Conservation (phyloP, 2,888 invertebrate species). For the Heliconius aoede region DNA sequence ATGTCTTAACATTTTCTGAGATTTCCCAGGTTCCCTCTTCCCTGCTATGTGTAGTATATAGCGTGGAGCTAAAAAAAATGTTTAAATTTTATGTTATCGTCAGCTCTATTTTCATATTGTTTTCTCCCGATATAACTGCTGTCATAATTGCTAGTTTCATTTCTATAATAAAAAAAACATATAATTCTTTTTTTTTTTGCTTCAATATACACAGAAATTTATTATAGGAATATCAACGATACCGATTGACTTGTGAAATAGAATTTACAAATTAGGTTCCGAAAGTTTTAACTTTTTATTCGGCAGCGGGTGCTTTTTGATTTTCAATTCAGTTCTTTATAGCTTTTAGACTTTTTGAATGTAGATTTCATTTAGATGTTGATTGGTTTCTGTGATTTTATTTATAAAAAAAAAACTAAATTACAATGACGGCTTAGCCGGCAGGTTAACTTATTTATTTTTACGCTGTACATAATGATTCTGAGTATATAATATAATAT, state of each 20-base stretch:
- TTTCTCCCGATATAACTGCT: too few relatives aligned
- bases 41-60: too few relatives aligned
- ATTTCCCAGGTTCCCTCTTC: too few relatives aligned
- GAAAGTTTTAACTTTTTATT: constrained; percentile 27
- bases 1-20: too few relatives aligned
- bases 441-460: background rate
- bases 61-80: too few relatives aligned
- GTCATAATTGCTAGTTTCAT: too few relatives aligned
- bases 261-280: constrained; percentile 29
- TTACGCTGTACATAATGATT: too few relatives aligned
- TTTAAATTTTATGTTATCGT: too few relatives aligned
- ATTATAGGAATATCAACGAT: constrained; percentile 16
- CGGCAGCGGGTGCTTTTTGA: constrained; percentile 7
- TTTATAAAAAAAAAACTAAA: background rate
- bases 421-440: background rate
- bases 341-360: constrained; percentile 19
- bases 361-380: constrained; percentile 12
- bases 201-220: constrained; percentile 16
- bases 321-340: constrained; percentile 17
- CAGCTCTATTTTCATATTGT: too few relatives aligned
- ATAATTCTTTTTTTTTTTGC: background rate
- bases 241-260: constrained; percentile 31
- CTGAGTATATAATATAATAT: too few relatives aligned
- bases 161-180: too few relatives aligned
- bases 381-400: constrained; percentile 5